Conservation (phyloP, 64 coral and sea anemone genomes). For the Dendrophyllia cribrosa region DNA sequence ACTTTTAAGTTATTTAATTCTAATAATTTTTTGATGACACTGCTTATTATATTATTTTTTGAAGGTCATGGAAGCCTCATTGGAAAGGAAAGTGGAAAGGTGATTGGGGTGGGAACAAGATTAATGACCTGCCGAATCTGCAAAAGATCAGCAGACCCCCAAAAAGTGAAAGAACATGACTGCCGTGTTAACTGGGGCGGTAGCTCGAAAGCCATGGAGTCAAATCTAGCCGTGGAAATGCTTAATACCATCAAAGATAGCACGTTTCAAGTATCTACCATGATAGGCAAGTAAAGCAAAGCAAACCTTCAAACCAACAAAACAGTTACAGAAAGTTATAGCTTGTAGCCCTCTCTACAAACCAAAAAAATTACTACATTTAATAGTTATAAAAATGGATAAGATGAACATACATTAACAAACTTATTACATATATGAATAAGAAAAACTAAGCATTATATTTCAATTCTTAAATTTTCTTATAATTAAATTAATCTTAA, state of each 20-base stretch:
- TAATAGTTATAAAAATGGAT: no score
- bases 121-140: constrained; percentile 19
- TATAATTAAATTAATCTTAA: no score
- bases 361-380: no score
- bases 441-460: no score
- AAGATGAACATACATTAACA: no score
- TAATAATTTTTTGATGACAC: neutral
- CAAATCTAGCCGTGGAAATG: constrained; percentile 46
- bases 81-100: constrained; percentile 31
- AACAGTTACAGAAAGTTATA: no score
- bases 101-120: constrained; percentile 25
- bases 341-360: no score
- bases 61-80: constrained; percentile 32
- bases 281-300: no score
- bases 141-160: neutral
- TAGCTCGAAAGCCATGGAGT: constrained; percentile 51
- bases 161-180: constrained; percentile 33
- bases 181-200: constrained; percentile 43
- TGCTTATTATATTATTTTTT: neutral
- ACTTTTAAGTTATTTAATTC: no score
- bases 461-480: no score
- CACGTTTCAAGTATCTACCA: constrained; percentile 14
- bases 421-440: no score
- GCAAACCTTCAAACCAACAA: no score
- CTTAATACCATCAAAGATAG: constrained; percentile 24